These are phyloP conservation scores for Tenthredo mesomela DNA, from an alignment of 2,888 invertebrate genomes.

Conservation along the genomic window DNA sequence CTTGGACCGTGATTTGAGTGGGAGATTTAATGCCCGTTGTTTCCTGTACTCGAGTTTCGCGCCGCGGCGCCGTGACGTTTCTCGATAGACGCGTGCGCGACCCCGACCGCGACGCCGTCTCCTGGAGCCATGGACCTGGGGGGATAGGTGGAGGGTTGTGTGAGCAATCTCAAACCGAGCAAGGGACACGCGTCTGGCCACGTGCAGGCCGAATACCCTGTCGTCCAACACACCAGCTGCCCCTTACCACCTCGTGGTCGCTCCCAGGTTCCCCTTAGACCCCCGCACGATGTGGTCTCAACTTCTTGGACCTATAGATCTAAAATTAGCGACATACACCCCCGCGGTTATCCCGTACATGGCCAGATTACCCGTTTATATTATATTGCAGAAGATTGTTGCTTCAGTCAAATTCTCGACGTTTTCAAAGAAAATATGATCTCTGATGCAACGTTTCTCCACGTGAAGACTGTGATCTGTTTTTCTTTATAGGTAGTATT, in stretches of 20 bases:
- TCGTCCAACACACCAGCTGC: slow-evolving; percentile 47
- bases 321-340: slow-evolving; percentile 44
- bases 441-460: neutral
- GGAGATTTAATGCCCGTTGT: slow-evolving; percentile 35
- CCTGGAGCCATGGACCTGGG: slow-evolving; percentile 10
- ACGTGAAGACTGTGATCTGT: neutral
- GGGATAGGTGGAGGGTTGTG: slow-evolving; percentile 34
- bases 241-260: slow-evolving; percentile 28
- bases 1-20: slow-evolving; percentile 31
- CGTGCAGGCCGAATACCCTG: slow-evolving; percentile 42
- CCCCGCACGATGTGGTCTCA: slow-evolving; percentile 22
- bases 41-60: slow-evolving; percentile 48
- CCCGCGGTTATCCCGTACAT: slow-evolving; percentile 25
- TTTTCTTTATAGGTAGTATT: neutral
- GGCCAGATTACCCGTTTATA: slow-evolving; percentile 17
- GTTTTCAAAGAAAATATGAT: slow-evolving; percentile 2
- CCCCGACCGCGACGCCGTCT: slow-evolving; percentile 22
- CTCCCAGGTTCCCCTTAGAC: slow-evolving; percentile 27
- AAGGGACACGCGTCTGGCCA: slow-evolving; percentile 50
- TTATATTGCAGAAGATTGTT: neutral
- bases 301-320: slow-evolving; percentile 36
- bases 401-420: neutral
- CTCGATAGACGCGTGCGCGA: slow-evolving; percentile 36
- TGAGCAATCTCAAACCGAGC: slow-evolving; percentile 49
- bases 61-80: slow-evolving; percentile 19